Conservation (phyloP, 2,797 vertebrate genomes). For the Parauchenoglanis ngamensis region DNA sequence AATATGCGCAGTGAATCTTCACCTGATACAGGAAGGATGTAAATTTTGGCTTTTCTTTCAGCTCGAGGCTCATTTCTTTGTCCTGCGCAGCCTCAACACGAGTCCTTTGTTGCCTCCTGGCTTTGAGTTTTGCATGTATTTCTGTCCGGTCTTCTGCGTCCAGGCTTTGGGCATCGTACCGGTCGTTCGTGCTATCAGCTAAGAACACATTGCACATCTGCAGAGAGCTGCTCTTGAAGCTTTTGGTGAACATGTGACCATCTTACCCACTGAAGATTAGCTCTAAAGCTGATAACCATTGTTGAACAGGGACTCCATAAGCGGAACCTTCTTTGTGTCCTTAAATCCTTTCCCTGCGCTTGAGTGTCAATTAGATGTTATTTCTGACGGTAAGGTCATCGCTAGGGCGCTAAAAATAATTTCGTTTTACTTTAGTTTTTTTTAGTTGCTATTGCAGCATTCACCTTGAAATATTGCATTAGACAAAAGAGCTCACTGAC, state of each 20-base stretch:
- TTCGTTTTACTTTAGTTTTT: background rate
- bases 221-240: constrained; percentile 15
- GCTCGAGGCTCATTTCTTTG: background rate
- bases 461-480: constrained; percentile 30
- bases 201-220: constrained; percentile 50
- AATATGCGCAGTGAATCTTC: background rate
- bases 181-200: constrained; percentile 47
- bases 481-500: constrained; percentile 19
- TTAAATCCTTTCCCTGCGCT: background rate
- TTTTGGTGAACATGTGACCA: constrained; percentile 37
- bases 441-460: background rate
- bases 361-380: background rate
- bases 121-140: constrained; percentile 17
- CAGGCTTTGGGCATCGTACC: constrained; percentile 4
- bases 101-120: background rate
- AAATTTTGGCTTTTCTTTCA: background rate
- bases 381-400: background rate
- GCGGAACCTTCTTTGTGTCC: background rate
- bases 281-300: constrained; percentile 16
- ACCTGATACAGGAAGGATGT: background rate
- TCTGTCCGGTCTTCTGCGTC: constrained; percentile 19
- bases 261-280: constrained; percentile 45
- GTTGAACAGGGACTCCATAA: constrained; percentile 13
- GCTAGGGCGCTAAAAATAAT: background rate
- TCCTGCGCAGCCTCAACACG: background rate